Base-by-base conservation (phyloP, 1,140 invertebrate genomes). In the Gonioctena quinquepunctata region DNA sequence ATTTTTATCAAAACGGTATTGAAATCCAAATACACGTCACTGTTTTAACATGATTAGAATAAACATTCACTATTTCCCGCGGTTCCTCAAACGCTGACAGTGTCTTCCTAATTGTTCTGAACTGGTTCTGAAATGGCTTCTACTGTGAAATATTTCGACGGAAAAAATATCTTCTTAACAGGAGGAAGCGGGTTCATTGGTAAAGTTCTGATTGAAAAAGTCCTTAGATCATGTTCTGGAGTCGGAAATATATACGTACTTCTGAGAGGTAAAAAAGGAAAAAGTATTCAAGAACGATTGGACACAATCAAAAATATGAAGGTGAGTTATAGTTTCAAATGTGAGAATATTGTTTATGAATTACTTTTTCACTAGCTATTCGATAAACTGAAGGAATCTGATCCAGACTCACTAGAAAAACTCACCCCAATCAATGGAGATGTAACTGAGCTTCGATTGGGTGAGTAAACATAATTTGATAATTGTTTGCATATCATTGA, bases 111-210 rank as follows among this genome's bases (percentile, higher is more conserved):
- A n/a, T n/a, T n/a, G n/a, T n/a, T n/a, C n/a, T n/a, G n/a, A n/a
- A n/a, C n/a, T n/a, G n/a, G n/a, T n/a, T 42, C 13, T 13, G 7
- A 4, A 42, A 42, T 42, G 33, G 16, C 33, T 8, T 42, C 33
- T 42, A 2, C 16, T 3, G 33, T 69, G 3, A 91, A 87, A 68
- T 89, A 88, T 74, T 90, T 87, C 69, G 75, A 80, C 22, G 87
- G 86, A n/a, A 85, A 88, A 71, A 86, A 84, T 67, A 84, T 92
- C 42, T 92, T 95, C 70, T 84, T 92, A 21, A 91, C 90, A 2
- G 91, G 91, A 11, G 90, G 87, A 1, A 92, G 92, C 72, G 94
- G 94, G 27, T 96, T 95, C 79, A 88, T 96, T 83, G 94, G 94
- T 0, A 96, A 96, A 84, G 90, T 93, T 0, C 83, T 96, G 8